These are phyloP conservation scores for Lagodon rhomboides DNA, from an alignment of 2,797 vertebrate genomes.

Conservation along the genomic window DNA sequence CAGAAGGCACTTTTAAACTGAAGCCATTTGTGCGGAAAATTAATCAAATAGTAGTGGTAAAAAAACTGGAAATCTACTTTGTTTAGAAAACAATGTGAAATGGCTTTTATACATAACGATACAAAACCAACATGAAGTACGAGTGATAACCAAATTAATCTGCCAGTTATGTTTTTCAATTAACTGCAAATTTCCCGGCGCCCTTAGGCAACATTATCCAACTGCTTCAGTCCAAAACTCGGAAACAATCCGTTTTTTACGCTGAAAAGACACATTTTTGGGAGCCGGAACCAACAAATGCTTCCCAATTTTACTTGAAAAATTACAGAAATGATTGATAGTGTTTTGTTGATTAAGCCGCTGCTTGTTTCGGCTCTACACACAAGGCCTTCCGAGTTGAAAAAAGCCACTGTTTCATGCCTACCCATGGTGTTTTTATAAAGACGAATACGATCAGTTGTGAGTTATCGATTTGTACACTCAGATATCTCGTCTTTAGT, in stretches of 20 bases:
- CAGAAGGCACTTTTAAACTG: neutral
- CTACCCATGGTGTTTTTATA: neutral
- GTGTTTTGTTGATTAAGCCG: neutral
- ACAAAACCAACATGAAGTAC: neutral
- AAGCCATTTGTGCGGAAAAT: neutral
- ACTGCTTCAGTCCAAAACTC: neutral
- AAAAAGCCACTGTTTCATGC: neutral
- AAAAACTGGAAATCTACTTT: too few relatives aligned
- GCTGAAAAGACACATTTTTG: neutral
- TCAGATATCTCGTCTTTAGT: neutral
- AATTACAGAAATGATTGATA: neutral
- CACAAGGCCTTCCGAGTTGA: neutral
- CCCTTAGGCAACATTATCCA: neutral
- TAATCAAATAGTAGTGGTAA: too few relatives aligned
- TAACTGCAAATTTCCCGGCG: neutral
- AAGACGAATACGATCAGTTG: neutral
- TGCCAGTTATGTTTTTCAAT: neutral
- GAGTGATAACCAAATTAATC: neutral
- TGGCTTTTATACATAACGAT: too few relatives aligned
- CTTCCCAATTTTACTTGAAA: too few relatives aligned
- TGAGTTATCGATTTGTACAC: conserved; percentile 2
- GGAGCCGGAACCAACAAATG: neutral
- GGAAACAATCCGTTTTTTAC: too few relatives aligned
- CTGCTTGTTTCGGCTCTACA: neutral
- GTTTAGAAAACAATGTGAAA: neutral